These are phyloP conservation scores for Nemapogon koenigi DNA, from an alignment of 2,888 invertebrate species.

Conservation along the genomic window DNA sequence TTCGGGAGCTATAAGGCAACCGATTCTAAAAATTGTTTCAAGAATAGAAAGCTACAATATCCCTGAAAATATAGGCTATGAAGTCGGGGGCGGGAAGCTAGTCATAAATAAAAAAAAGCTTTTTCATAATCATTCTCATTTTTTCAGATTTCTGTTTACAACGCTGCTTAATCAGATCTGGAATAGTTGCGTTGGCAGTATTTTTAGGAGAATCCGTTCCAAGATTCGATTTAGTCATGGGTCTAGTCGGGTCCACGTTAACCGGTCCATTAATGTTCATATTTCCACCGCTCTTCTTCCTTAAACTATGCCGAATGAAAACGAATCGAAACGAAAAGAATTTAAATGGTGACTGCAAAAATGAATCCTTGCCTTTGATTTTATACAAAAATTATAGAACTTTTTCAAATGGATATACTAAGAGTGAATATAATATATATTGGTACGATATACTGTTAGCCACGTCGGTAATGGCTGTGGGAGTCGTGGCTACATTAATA, in stretches of 20 bases:
- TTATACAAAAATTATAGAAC: slow-evolving; percentile 44
- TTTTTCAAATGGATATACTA: slow-evolving; percentile 25
- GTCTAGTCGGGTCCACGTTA: slow-evolving; percentile 83
- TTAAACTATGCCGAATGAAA: slow-evolving; percentile 67
- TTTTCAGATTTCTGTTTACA: slow-evolving; percentile 76
- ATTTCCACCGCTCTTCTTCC: slow-evolving; percentile 82
- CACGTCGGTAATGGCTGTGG: slow-evolving; percentile 65
- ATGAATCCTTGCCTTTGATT: no score
- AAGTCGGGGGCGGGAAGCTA: no score
- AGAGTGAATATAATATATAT: slow-evolving; percentile 30
- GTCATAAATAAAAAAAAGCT: no score
- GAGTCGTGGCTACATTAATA: slow-evolving; percentile 68
- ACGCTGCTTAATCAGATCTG: slow-evolving; percentile 74
- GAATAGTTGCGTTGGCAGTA: slow-evolving; percentile 72
- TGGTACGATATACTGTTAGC: slow-evolving; percentile 61
- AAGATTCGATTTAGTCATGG: slow-evolving; percentile 85
- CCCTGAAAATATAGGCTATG: no score
- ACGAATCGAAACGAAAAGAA: background rate
- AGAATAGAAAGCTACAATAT: no score
- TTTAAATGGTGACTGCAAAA: no score
- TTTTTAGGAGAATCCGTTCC: slow-evolving; percentile 84
- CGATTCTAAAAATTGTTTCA: no score
- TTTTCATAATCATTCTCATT: slow-evolving; percentile 5
- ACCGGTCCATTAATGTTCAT: slow-evolving; percentile 86
- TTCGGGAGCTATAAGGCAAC: no score